Evolutionary conservation across 2,797 vertebrate species (phyloP), one percentile per base, ranked within the genome.

Genomic region (Pipistrellus kuhlii): DNA sequence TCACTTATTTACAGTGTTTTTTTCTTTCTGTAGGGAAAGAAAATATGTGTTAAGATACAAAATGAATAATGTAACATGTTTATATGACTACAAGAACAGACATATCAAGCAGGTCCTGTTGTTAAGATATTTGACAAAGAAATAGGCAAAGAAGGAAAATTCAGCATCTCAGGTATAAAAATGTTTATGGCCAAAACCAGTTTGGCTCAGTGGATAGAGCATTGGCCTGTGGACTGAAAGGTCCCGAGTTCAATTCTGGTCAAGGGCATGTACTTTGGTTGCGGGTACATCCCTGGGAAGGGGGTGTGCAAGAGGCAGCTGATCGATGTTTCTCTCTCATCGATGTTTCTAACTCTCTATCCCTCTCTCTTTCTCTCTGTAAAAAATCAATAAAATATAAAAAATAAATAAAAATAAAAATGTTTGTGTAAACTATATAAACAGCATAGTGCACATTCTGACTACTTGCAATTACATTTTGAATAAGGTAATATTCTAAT

Each of bases 31-130:
- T 44, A 11, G 30, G 66, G 13, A 83, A 92, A 92, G 20, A 15
- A 10, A 51, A 90, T 92, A 38, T 80, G 23, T 55, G 2, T 85
- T 95, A 96, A 84, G 66, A 77, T 87, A 96, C 6, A 92, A 83
- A 94, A 89, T 95, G 86, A 97, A 96, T 93, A 93, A 96, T 62
- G 25, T 59, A 94, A 69, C 20, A 69, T 80, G 17, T 78, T 95
- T 95, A 81, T 96, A 73, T 96, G 77, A 46, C 64, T 95, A 86
- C 35, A 35, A 82, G 32, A 91, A 72, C 35, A 95, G 90, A 1
- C 3, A 77, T 88, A 83, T 83, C 18, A 25, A 94, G 30, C 0
- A 66, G 35, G 7, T 25, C 30, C 14, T 93, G 3, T 32, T 87
- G n/a, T 30, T 93, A 94, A 94, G 25, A 95, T 8, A 32, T 55